A percentile compares a stretch with the other conserved stretches of the same genome.
Evolutionary conservation across 2,113 vertebrate species (phyloP).

Genomic region (Pterocles gutturalis): DNA sequence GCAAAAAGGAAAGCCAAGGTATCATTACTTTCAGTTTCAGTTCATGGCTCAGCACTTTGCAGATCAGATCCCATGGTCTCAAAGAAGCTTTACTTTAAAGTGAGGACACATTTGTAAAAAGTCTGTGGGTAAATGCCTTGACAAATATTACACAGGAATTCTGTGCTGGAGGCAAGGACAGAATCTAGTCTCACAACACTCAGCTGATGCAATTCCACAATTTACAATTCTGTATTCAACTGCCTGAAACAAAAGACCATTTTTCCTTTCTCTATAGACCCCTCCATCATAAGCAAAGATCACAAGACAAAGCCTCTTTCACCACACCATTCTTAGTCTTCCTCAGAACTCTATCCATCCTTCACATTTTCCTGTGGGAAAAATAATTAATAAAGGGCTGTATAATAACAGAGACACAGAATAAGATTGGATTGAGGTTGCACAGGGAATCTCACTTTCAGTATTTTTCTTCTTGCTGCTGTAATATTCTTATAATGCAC

Average conservation of each 20-base stretch:
- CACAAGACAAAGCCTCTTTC: conserved; percentile 64
- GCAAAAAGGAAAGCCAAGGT: background rate
- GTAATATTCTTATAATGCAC: background rate
- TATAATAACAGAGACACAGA: background rate
- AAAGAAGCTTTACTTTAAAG: background rate
- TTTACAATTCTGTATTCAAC: conserved; percentile 59
- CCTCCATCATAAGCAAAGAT: conserved; percentile 45
- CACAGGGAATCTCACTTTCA: conserved; percentile 3
- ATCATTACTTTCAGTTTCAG: background rate
- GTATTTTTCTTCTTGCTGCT: background rate
- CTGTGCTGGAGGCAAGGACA: conserved; percentile 17
- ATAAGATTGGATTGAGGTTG: background rate
- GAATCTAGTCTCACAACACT: conserved; percentile 21
- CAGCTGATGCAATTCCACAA: conserved; percentile 13
- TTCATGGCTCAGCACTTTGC: background rate
- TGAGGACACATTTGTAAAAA: background rate
- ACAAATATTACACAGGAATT: conserved; percentile 22
- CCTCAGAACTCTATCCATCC: conserved; percentile 56
- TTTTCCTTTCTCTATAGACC: conserved; percentile 49
- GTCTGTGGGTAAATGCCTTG: background rate
- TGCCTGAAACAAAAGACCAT: conserved; percentile 58
- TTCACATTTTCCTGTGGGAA: conserved; percentile 66
- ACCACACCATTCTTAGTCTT: conserved; percentile 21
- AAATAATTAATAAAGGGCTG: conserved; percentile 51
- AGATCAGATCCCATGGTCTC: background rate